phyloP scores from a whole-genome alignment of 2,797 vertebrate species.

The Arrhamphus sclerolepis region DNA sequence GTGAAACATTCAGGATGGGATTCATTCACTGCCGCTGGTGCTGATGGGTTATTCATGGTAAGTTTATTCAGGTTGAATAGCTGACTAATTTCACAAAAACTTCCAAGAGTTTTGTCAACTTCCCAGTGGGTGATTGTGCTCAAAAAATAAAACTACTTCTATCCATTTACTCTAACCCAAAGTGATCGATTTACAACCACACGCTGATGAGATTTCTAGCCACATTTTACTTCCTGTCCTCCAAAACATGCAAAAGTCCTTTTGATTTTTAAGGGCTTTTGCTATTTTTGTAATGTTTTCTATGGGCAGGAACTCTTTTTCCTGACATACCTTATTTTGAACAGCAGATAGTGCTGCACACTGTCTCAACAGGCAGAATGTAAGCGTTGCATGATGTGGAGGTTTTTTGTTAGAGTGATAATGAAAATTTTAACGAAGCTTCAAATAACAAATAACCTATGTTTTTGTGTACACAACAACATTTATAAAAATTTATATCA shows the following conservation, averaged over 20 bases:
- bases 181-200: neutral
- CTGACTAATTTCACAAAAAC: slow-evolving; percentile 18
- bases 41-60: slow-evolving; percentile 25
- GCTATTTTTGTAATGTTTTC: neutral
- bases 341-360: no score
- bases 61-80: slow-evolving; percentile 24
- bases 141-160: slow-evolving; percentile 1
- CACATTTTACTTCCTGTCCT: neutral
- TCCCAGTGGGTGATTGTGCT: no score
- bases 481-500: no score
- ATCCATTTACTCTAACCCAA: neutral
- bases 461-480: no score
- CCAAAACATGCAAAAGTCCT: no score
- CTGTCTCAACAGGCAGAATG: no score
- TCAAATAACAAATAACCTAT: no score
- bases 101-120: slow-evolving; percentile 1
- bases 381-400: no score
- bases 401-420: no score
- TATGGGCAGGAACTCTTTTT: neutral
- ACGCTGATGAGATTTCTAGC: neutral
- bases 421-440: no score
- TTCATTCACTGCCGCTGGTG: slow-evolving; percentile 8
- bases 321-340: no score
- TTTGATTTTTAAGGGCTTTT: neutral
- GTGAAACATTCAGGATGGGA: slow-evolving; percentile 10